phyloP scores from a whole-genome alignment of 2,888 invertebrate species.

The Drosophila merina region DNA sequence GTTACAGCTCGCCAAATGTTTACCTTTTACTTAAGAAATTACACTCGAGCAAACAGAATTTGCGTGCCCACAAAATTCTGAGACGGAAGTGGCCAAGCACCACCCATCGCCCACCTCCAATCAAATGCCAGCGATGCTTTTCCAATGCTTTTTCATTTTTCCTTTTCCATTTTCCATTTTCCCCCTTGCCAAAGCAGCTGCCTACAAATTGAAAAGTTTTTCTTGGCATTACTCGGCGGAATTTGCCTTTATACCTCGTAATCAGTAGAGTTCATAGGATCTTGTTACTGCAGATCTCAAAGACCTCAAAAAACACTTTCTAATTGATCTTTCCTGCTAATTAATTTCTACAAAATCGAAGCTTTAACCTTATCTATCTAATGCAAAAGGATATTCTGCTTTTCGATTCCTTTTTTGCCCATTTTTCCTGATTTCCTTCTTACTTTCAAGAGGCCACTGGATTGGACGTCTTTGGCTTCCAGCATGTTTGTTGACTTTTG shows the following conservation, averaged over 20 bases:
- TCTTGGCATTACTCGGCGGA: conserved; percentile 39
- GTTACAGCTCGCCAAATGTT: conserved; percentile 78
- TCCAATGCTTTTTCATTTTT: conserved; percentile 16
- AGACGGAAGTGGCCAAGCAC: conserved; percentile 65
- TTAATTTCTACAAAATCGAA: neutral
- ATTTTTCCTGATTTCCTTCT: conserved; percentile 21
- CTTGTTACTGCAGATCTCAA: neutral
- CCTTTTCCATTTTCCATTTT: neutral
- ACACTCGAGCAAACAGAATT: conserved; percentile 80
- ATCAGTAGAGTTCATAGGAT: neutral
- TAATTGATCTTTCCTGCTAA: neutral
- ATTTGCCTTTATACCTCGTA: conserved; percentile 21
- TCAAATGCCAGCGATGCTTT: conserved; percentile 53
- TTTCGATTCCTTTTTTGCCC: neutral
- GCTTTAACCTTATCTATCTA: neutral
- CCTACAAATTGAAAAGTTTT: conserved; percentile 74
- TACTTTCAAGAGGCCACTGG: conserved; percentile 54
- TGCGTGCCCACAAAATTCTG: conserved; percentile 54
- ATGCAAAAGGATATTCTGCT: neutral
- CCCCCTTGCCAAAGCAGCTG: conserved; percentile 14
- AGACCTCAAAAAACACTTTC: neutral
- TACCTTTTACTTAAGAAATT: conserved; percentile 83
- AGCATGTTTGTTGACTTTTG: conserved; percentile 72
- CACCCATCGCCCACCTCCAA: conserved; percentile 38
- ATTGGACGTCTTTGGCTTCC: conserved; percentile 31